A percentile compares a stretch with the other conserved stretches of the same genome.
These are phyloP conservation scores for Rhynchophorus ferrugineus DNA, from an alignment of 1,140 invertebrate genomes.

Conservation along the genomic window DNA sequence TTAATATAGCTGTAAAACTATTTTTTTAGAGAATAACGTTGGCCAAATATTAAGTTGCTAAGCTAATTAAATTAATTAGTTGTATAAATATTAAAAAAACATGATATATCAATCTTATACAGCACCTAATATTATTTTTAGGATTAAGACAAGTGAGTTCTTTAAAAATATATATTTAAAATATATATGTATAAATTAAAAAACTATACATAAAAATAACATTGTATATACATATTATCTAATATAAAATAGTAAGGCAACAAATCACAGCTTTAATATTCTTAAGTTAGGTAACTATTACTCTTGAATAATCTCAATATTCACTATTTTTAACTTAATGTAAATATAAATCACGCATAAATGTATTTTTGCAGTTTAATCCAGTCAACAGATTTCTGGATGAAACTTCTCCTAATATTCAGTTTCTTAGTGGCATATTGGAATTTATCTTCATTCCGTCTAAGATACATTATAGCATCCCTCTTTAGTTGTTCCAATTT, in stretches of 20 bases:
- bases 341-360: conserved; percentile 3
- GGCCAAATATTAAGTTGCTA: too few relatives aligned
- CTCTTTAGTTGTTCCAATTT: conserved; percentile 55
- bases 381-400: conserved; percentile 46
- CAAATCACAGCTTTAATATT: neutral
- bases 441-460: conserved; percentile 72
- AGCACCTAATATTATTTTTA: too few relatives aligned
- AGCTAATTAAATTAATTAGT: too few relatives aligned
- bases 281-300: conserved; percentile 3
- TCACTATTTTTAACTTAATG: neutral
- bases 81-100: too few relatives aligned
- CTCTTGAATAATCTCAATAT: neutral
- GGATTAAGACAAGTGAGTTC: too few relatives aligned
- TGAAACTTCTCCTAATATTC: conserved; percentile 37
- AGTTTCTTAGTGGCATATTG: conserved; percentile 48
- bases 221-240: too few relatives aligned
- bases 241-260: neutral
- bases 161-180: too few relatives aligned
- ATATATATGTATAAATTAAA: too few relatives aligned
- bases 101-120: too few relatives aligned
- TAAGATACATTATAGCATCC: conserved; percentile 67
- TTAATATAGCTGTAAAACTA: too few relatives aligned
- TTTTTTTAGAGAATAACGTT: too few relatives aligned
- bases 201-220: too few relatives aligned
- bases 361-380: conserved; percentile 30